phyloP scores from a whole-genome alignment of 2,797 vertebrate genomes.

The Diglossa cyanea region DNA sequence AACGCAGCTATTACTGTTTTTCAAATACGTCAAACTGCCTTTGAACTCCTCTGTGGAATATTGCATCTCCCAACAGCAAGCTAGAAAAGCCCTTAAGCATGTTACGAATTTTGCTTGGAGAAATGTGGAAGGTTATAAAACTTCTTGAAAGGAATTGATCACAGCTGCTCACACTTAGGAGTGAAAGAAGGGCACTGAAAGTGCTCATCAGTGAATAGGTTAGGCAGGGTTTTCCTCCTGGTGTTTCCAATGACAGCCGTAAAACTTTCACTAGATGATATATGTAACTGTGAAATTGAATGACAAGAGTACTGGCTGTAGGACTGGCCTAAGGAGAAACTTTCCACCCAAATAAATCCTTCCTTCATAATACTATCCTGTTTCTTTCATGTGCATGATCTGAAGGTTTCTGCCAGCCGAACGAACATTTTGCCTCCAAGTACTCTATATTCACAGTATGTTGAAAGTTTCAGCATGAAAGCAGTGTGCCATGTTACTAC shows the following conservation, averaged over 20 bases:
- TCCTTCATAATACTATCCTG: background rate
- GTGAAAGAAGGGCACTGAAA: background rate
- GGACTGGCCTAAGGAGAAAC: background rate
- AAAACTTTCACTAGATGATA: background rate
- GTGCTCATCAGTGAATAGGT: background rate
- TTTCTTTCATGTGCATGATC: background rate
- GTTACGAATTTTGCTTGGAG: background rate
- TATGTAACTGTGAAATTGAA: background rate
- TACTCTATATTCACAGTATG: background rate
- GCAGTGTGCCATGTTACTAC: fast-evolving
- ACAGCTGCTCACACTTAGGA: background rate
- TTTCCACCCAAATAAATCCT: background rate
- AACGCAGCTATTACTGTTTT: background rate
- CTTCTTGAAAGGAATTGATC: background rate
- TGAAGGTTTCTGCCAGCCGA: background rate
- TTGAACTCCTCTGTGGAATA: background rate
- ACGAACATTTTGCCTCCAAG: background rate
- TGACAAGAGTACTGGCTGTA: background rate
- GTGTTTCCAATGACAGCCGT: background rate
- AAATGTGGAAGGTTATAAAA: background rate
- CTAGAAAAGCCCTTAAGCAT: background rate
- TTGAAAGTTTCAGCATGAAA: background rate
- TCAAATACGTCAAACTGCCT: background rate
- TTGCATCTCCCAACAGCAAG: background rate
- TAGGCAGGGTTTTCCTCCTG: background rate